These are phyloP conservation scores for Amphiura filiformis DNA, from an alignment of 35 echinoderm and acorn worm species.

Conservation along the genomic window DNA sequence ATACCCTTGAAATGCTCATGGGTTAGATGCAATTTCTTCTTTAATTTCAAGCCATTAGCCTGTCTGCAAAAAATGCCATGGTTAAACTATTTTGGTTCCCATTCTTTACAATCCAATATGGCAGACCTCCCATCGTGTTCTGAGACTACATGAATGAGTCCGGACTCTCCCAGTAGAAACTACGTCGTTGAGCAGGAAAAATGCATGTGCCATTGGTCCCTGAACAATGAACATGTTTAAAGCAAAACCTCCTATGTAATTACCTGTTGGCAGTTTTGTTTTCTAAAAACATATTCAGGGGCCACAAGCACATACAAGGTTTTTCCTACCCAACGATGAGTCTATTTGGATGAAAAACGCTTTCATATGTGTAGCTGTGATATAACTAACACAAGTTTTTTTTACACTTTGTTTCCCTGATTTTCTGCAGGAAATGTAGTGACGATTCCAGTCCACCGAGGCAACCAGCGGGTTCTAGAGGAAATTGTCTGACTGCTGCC, in stretches of 20 bases:
- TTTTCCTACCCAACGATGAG: not conserved
- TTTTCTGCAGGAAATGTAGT: constrained; percentile 49
- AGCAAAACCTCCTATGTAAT: not conserved
- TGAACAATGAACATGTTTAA: not conserved
- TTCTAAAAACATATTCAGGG: too few relatives aligned
- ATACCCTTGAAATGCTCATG: too few relatives aligned
- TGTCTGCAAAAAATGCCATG: too few relatives aligned
- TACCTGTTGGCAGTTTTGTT: not conserved
- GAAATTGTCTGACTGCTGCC: constrained; percentile 44
- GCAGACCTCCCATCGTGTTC: too few relatives aligned
- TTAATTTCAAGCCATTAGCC: too few relatives aligned
- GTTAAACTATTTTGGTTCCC: too few relatives aligned
- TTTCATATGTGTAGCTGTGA: too few relatives aligned
- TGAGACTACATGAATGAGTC: too few relatives aligned
- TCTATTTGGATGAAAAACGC: not conserved
- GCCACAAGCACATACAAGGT: not conserved
- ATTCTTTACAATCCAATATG: too few relatives aligned
- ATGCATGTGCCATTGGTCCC: not conserved
- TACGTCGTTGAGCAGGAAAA: too few relatives aligned
- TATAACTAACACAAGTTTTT: not conserved
- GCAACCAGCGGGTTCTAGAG: constrained; percentile 47
- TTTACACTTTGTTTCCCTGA: not conserved
- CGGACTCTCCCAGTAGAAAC: too few relatives aligned
- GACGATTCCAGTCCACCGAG: constrained; percentile 44
- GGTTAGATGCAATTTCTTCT: too few relatives aligned